These are phyloP conservation scores for Drosophila ambigua DNA, from an alignment of 1,140 invertebrate species.

Conservation along the genomic window DNA sequence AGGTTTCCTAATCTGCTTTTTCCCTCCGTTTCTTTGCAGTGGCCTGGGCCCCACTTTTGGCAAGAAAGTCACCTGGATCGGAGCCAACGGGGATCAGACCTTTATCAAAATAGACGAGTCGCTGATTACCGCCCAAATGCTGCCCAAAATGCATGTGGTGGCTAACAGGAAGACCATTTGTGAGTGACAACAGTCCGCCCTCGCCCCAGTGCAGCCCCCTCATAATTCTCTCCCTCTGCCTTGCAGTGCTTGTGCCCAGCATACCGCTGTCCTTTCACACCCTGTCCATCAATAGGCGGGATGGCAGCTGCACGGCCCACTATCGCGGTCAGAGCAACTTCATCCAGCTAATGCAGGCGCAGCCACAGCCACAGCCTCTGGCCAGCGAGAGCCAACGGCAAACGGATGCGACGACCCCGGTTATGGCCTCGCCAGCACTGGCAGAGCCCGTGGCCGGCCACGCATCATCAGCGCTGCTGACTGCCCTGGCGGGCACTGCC, in stretches of 20 bases:
- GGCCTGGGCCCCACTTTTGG: slow-evolving; percentile 90
- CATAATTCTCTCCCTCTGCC: neutral
- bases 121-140: slow-evolving; percentile 94
- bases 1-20: neutral
- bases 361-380: slow-evolving; percentile 36
- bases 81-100: slow-evolving; percentile 97
- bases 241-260: slow-evolving; percentile 70
- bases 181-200: slow-evolving; percentile 84
- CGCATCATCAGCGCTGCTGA: slow-evolving; percentile 13
- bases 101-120: slow-evolving; percentile 97
- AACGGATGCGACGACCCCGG: slow-evolving; percentile 52
- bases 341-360: slow-evolving; percentile 65
- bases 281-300: slow-evolving; percentile 91
- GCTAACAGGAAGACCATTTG: slow-evolving; percentile 94
- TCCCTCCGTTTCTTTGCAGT: slow-evolving; percentile 28
- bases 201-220: neutral
- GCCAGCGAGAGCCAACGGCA: slow-evolving; percentile 76
- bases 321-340: slow-evolving; percentile 90
- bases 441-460: neutral
- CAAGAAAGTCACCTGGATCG: slow-evolving; percentile 95
- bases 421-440: slow-evolving; percentile 26
- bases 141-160: slow-evolving; percentile 93
- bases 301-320: slow-evolving; percentile 93
- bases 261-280: slow-evolving; percentile 87
- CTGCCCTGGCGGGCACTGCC: slow-evolving; percentile 22